These are phyloP conservation scores for Eupristina koningsbergeri DNA, from an alignment of 1,140 invertebrate species.

Conservation along the genomic window DNA sequence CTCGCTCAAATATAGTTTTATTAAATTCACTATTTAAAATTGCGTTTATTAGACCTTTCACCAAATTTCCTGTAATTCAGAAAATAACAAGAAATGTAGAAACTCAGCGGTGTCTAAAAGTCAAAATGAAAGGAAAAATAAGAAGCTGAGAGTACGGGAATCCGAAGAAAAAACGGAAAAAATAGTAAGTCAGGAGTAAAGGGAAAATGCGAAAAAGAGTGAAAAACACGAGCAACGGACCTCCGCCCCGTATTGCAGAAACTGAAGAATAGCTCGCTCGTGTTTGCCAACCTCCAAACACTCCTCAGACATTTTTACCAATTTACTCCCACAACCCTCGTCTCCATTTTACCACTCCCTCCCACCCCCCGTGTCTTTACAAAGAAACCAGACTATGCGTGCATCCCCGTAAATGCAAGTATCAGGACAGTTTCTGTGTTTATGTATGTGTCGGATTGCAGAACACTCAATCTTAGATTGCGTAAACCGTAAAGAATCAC, in stretches of 20 bases:
- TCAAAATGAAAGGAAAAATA: constrained; percentile 50
- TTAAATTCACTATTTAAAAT: constrained; percentile 12
- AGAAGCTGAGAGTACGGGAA: constrained; percentile 20
- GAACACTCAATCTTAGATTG: constrained; percentile 39
- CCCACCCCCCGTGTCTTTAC: background rate
- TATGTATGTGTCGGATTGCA: background rate
- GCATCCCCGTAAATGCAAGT: background rate
- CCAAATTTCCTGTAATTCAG: background rate
- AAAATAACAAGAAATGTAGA: background rate
- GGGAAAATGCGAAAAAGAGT: constrained; percentile 51
- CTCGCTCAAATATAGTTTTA: background rate
- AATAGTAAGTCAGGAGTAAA: constrained; percentile 50
- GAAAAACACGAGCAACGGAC: constrained; percentile 41
- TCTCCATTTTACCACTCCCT: constrained; percentile 4
- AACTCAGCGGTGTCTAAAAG: background rate
- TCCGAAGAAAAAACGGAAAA: constrained; percentile 31
- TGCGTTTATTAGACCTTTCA: background rate
- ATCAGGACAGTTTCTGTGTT: too few relatives aligned
- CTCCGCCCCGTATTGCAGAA: background rate
- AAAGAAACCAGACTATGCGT: background rate
- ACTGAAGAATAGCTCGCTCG: constrained; percentile 55
- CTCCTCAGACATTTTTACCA: constrained; percentile 62
- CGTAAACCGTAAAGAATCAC: constrained; percentile 36
- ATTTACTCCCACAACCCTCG: constrained; percentile 54
- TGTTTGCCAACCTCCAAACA: constrained; percentile 56